Evolutionary conservation across 2,797 vertebrate species (phyloP).

Genomic region (Cercopithecus neglectus): DNA sequence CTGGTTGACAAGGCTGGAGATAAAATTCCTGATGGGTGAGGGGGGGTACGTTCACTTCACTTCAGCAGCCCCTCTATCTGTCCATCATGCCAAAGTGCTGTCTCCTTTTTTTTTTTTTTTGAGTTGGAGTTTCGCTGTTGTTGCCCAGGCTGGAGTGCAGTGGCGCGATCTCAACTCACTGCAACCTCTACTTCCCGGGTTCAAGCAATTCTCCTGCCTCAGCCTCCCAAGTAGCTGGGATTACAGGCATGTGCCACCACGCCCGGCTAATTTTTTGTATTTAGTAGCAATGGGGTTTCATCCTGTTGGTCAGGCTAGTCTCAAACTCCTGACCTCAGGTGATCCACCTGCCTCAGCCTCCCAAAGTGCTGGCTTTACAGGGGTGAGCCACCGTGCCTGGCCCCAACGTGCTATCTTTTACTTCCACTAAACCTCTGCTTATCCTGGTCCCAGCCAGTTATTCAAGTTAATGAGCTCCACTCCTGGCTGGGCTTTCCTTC

Average conservation of each 20-base stretch:
- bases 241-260: not conserved
- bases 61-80: not conserved
- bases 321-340: not conserved
- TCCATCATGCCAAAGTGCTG: not conserved
- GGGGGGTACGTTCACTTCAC: not conserved
- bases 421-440: not conserved
- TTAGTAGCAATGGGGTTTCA: not conserved
- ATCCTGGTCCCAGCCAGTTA: not conserved
- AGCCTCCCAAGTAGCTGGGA: not conserved
- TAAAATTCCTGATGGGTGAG: not conserved
- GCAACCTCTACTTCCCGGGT: not conserved
- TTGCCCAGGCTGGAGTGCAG: not conserved
- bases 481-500: not conserved
- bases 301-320: not conserved
- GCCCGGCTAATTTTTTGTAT: not conserved
- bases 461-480: not conserved
- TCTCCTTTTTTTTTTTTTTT: not conserved
- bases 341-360: not conserved
- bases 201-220: not conserved
- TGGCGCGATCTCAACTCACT: not conserved
- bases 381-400: accelerated
- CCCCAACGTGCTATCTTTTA: not conserved
- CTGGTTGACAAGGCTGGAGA: not conserved
- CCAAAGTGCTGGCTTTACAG: not conserved
- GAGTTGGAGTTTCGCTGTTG: not conserved